Evolutionary conservation across 2,888 invertebrate genomes (phyloP), one percentile per base, ranked within the genome.

Genomic region (Sthenelais limicola): DNA sequence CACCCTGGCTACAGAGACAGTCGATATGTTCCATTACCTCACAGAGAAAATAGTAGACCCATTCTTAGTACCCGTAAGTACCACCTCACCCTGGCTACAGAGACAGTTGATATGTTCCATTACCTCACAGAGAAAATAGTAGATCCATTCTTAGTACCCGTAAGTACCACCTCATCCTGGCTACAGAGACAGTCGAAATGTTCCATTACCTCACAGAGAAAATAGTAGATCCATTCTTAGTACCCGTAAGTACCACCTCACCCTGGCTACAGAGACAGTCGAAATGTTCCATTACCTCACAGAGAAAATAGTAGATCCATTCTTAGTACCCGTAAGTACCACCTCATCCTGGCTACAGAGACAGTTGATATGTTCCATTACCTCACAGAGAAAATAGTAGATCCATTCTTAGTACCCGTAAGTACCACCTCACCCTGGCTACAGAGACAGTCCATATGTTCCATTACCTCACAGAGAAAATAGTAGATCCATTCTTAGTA

Each of bases 281-380:
- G 96, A 98, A 87, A 96, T 99, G 96, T 93, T 99, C 88, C 95
- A 97, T 87, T 97, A 98, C 89, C 90, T 99, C 81, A 97, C 98
- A 26, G 83, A 84, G 28, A 94, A 96, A 85, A 97, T 98, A 80
- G 94, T 94, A 84, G 94, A 96, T 86, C 97, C 98, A 51, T 99
- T 99, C 90, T 91, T 97, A 81, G 92, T 95, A 76, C 93, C 96
- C 0, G 89, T 88, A 77, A 80, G 85, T 82, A 95, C 0, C 97
- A 97, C 88, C 90, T 97, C 81, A 96, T 96, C 1, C 89, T 97
- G 75, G 96, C 95, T 56, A 91, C 95, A 78, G 98, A 98, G 89
- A 98, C 98, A 0, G 97, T 99, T 62, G 96, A 98, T 87, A 96
- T 99, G 96, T 93, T 99, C 88, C 95, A 97, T 87, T 97, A 98